Evolutionary conservation across 1,140 invertebrate genomes (phyloP).

Genomic region (Drosophila arizonae): DNA sequence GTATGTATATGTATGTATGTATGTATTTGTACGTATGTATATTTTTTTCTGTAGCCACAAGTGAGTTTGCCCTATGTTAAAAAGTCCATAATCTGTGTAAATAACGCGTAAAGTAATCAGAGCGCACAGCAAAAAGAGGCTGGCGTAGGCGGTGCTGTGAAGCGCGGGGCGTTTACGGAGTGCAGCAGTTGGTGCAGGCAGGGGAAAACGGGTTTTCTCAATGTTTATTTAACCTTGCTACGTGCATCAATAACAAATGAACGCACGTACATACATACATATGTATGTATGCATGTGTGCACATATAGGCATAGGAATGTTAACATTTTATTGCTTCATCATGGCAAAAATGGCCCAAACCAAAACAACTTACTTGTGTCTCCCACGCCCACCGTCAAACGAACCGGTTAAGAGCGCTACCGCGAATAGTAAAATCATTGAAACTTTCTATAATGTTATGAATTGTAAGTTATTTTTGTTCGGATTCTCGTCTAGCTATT

Average conservation of each 20-base stretch:
- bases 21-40: background rate
- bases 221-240: conserved; percentile 58
- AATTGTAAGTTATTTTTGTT: background rate
- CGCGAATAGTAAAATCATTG: background rate
- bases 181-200: conserved; percentile 9
- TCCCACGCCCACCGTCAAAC: conserved; percentile 15
- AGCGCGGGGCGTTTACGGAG: conserved; percentile 16
- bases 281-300: too few relatives aligned
- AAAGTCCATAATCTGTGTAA: conserved; percentile 45
- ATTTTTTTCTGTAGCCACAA: conserved; percentile 39
- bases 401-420: conserved; percentile 32
- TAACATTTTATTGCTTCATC: conserved; percentile 20
- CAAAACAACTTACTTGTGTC: conserved; percentile 15
- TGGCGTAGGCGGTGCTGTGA: conserved; percentile 8
- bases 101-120: conserved; percentile 41
- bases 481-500: background rate
- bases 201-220: conserved; percentile 53
- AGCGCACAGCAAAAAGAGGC: conserved; percentile 15
- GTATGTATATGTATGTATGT: background rate
- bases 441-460: conserved; percentile 2
- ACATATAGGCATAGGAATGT: conserved; percentile 15
- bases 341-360: conserved; percentile 6
- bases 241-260: conserved; percentile 59
- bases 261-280: conserved; percentile 26
- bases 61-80: conserved; percentile 55